Base-by-base conservation (phyloP, 2,113 vertebrate species). In the Xiphophorus hellerii region DNA sequence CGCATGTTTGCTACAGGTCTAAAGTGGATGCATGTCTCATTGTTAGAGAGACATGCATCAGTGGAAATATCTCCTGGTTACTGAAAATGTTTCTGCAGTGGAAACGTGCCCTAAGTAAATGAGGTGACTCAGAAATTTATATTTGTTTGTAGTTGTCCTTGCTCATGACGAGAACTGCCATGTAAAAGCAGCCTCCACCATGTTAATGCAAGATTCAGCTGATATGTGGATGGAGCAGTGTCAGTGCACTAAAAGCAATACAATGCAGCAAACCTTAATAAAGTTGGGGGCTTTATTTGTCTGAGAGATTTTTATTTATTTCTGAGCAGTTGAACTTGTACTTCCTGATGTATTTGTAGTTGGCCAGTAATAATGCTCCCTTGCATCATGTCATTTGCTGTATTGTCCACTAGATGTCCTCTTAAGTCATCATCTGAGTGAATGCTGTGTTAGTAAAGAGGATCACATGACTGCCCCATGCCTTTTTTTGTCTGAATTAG, bases 391-490 rank as follows among this genome's bases (percentile, higher is more conserved):
- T 30, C 14, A 63, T 58, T 71, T 29, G 25, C 51, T 35, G 2
- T 3, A 0, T 76, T 86, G 84, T 51, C 91, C 91, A 88, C 91
- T 90, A 92, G 92, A 86, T 92, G 90, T 90, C 92, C 75, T 80
- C 54, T 80, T 42, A 48, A 65, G 54, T 74, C 88, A 66, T 86
- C 42, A 61, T 71, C 51, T 63, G 69, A 70, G 12, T 31, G 2
- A 29, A 69, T 72, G 37, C 30, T 81, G 42, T 25, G 29, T 60
- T 62, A n/a, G 20, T 25, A n/a, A 58, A 74, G 37, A 84, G 63
- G 64, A 20, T 81, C 72, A 80, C 67, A 64, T 83, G 78, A 54
- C 35, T 27, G 11, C 65, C 69, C 30, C 48, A 1, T 66, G 63
- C 78, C 76, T 75, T 71, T 83, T 70, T 83, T 58, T 10, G 68